Conservation (phyloP, 2,888 invertebrate species). For the Macrosiphum euphorbiae region DNA sequence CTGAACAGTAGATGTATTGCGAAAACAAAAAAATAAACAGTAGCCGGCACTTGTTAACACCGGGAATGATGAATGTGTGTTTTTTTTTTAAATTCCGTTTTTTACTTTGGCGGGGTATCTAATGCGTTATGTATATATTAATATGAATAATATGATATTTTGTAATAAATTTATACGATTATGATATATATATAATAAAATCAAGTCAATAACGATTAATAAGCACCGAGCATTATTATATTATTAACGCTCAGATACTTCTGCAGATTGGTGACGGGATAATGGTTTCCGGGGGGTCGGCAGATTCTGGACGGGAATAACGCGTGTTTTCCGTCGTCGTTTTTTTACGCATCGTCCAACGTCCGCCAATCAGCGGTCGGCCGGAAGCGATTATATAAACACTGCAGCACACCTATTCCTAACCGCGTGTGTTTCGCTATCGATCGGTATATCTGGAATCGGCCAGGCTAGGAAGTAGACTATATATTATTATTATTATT, state of each 20-base stretch:
- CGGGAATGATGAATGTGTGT: not conserved
- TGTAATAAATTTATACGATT: not conserved
- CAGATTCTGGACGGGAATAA: not conserved
- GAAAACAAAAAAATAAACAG: not conserved
- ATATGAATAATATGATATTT: too few relatives aligned
- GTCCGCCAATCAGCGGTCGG: not conserved
- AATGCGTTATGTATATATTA: too few relatives aligned
- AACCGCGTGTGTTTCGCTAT: not conserved
- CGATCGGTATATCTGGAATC: not conserved
- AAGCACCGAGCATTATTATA: not conserved
- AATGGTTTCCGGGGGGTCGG: not conserved
- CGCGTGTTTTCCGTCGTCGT: not conserved
- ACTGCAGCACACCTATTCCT: not conserved
- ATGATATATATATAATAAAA: not conserved
- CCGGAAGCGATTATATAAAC: conserved; percentile 5
- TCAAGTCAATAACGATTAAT: not conserved
- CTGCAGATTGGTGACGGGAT: not conserved
- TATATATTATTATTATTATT: not conserved
- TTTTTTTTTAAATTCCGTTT: not conserved
- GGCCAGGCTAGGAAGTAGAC: not conserved
- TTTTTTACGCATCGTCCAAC: conserved; percentile 20
- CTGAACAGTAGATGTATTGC: not conserved
- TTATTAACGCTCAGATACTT: not conserved
- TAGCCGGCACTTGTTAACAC: not conserved
- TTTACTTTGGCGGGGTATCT: not conserved